Evolutionary conservation across 2,797 vertebrate genomes (phyloP).

Genomic region (Cuculus canorus): DNA sequence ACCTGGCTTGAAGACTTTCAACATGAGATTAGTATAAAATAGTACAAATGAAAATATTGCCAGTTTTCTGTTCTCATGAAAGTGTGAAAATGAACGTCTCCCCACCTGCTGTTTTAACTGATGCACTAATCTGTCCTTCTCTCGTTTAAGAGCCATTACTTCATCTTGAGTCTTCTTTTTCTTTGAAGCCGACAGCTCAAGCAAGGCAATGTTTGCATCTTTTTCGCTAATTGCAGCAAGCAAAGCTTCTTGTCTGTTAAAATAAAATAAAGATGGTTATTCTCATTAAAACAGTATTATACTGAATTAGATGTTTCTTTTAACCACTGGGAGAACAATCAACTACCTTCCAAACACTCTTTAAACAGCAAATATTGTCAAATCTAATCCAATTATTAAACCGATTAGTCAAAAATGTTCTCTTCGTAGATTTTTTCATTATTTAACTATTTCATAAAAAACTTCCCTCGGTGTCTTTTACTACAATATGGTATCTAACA

Average conservation of each 20-base stretch:
- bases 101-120: constrained; percentile 98
- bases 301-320: background rate
- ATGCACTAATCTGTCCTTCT: constrained; percentile 96
- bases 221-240: constrained; percentile 99
- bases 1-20: constrained; percentile 27
- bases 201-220: constrained; percentile 97
- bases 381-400: background rate
- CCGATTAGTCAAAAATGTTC: background rate
- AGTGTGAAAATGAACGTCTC: constrained; percentile 39
- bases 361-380: background rate
- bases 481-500: background rate
- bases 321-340: background rate
- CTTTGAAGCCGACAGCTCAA: constrained; percentile 96
- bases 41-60: constrained; percentile 22
- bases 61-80: background rate
- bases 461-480: background rate
- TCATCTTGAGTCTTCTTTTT: constrained; percentile 99
- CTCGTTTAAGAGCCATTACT: constrained; percentile 93
- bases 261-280: constrained; percentile 31
- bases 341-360: background rate
- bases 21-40: constrained; percentile 28
- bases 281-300: background rate
- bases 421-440: background rate
- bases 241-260: constrained; percentile 93
- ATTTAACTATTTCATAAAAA: background rate